Evolutionary conservation across 92 coral and sea anemone species (phyloP).

Genomic region (Actinostola sp.): DNA sequence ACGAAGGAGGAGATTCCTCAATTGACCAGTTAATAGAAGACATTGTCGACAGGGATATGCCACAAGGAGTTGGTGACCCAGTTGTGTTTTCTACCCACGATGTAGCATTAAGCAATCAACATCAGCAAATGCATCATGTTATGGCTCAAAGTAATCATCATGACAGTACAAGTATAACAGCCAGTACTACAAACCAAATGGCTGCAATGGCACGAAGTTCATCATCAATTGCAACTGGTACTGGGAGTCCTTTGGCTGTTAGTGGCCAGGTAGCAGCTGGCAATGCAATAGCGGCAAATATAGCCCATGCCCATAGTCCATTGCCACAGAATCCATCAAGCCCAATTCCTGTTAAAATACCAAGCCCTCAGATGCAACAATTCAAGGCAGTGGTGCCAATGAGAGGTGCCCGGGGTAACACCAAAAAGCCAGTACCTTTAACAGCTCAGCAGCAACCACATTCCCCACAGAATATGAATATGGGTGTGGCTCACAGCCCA

Average conservation of each 20-base stretch:
- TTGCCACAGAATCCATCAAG: slow-evolving; percentile 59
- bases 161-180: slow-evolving; percentile 19
- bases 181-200: slow-evolving; percentile 51
- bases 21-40: slow-evolving; percentile 93
- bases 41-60: slow-evolving; percentile 94
- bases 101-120: slow-evolving; percentile 4
- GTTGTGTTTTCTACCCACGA: slow-evolving; percentile 4
- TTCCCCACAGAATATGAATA: slow-evolving; percentile 29
- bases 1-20: slow-evolving; percentile 55
- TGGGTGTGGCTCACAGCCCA: slow-evolving; percentile 37
- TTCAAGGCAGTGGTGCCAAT: slow-evolving; percentile 19
- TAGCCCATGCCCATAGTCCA: slow-evolving; percentile 46
- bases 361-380: slow-evolving; percentile 51
- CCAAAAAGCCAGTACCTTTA: slow-evolving; percentile 7
- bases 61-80: slow-evolving; percentile 77
- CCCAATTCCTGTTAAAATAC: slow-evolving; percentile 45
- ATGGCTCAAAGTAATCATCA: slow-evolving; percentile 25
- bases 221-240: slow-evolving; percentile 18
- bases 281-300: slow-evolving; percentile 2
- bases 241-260: slow-evolving; percentile 36
- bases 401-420: slow-evolving; percentile 17
- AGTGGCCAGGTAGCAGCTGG: slow-evolving; percentile 12
- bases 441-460: slow-evolving; percentile 32
- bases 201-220: slow-evolving; percentile 29
- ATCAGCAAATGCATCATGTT: slow-evolving; percentile 47